These are phyloP conservation scores for Lepidocyrtoides sp. DNA, from an alignment of 2,888 invertebrate species.

Conservation along the genomic window DNA sequence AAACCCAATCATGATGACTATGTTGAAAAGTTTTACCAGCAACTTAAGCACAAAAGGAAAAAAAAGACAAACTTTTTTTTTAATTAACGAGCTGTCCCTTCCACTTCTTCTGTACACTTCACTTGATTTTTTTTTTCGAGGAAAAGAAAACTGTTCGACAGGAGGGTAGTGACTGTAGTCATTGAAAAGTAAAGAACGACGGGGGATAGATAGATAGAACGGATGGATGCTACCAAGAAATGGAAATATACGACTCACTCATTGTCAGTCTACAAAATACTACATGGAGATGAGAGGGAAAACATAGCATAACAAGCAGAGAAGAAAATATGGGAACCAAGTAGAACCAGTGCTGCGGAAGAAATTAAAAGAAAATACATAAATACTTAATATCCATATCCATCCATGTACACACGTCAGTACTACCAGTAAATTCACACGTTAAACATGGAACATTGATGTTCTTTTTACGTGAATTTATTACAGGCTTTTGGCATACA, in stretches of 20 bases:
- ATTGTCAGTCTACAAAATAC: neutral
- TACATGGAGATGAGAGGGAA: neutral
- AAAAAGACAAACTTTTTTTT: conserved; percentile 61
- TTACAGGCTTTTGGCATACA: neutral
- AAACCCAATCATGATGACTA: conserved; percentile 19
- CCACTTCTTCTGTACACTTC: neutral
- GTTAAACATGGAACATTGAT: neutral
- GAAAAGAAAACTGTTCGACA: conserved; percentile 16
- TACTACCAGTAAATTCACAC: conserved; percentile 17
- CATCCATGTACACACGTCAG: no score
- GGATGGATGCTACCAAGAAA: conserved; percentile 47
- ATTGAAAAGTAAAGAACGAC: neutral
- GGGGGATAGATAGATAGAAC: neutral
- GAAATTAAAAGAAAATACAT: neutral
- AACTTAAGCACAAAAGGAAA: neutral
- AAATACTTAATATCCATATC: neutral
- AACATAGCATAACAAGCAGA: neutral
- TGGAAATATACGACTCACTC: neutral
- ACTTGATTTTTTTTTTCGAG: neutral
- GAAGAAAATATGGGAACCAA: neutral
- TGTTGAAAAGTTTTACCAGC: conserved; percentile 14
- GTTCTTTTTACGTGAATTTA: conserved; percentile 9
- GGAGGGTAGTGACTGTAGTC: neutral
- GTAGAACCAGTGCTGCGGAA: neutral
- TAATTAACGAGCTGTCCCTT: conserved; percentile 65